Conservation (phyloP, 2,113 vertebrate genomes). For the Thinocorus orbignyianus region DNA sequence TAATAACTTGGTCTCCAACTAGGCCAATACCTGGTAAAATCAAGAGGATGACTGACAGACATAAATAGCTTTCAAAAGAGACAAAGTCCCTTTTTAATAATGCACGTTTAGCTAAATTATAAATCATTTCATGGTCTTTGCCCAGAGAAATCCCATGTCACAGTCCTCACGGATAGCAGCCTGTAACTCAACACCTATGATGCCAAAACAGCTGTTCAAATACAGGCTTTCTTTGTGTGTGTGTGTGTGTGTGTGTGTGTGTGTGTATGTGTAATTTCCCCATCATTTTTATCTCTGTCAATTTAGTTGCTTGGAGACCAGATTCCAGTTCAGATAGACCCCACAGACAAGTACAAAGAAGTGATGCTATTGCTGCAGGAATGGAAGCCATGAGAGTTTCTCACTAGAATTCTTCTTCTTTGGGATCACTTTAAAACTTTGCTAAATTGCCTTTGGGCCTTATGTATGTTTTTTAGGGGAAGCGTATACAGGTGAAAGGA, state of each 20-base stretch:
- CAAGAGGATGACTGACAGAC: neutral
- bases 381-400: neutral
- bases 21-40: neutral
- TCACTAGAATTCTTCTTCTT: neutral
- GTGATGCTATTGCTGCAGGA: neutral
- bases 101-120: slow-evolving; percentile 15
- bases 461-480: neutral
- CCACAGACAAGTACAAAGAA: neutral
- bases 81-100: slow-evolving; percentile 9
- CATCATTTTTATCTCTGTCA: neutral
- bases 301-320: slow-evolving; percentile 20
- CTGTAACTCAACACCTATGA: neutral
- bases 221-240: neutral
- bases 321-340: neutral
- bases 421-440: neutral
- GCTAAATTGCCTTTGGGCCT: neutral
- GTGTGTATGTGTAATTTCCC: neutral
- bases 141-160: slow-evolving; percentile 2
- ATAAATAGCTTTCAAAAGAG: neutral
- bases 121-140: neutral
- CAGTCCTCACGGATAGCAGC: neutral
- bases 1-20: slow-evolving; percentile 40
- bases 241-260: neutral
- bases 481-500: neutral
- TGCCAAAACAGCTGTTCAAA: neutral